Base-by-base conservation (phyloP, 2,797 vertebrate species). In the Agapornis canus region DNA sequence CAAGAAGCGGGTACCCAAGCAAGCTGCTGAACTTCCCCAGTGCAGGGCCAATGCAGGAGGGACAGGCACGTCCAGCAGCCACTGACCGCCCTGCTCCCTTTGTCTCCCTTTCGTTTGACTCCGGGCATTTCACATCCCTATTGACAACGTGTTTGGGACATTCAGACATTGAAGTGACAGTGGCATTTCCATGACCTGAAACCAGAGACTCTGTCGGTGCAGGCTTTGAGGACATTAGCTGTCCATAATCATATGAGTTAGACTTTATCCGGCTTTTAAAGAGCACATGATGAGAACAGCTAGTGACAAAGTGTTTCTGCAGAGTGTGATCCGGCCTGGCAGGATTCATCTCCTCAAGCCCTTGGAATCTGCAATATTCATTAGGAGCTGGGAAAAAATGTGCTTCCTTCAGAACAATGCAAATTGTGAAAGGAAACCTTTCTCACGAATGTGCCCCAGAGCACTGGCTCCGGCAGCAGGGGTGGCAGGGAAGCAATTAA, bases 251-350 rank as follows among this genome's bases (percentile, higher is more conserved):
- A 48, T 76, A 48, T 76, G 96, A 94, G 92, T 51, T 60, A 39
- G 89, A 56, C 88, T 79, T 92, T 83, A 83, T 87, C 54, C 19
- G 90, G 94, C 92, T 95, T 86, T 91, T 92, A 68, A 68, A 80
- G 91, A 56, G 85, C 94, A 7, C 60, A 47, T 97, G 97, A 97
- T 37, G 96, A 48, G 91, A 96, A 97, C 86, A 94, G 75, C 89
- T 83, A 95, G 94, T 97, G 96, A 95, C 96, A 95, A 94, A 81
- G 96, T 96, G 95, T 96, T 96, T 96, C 89, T 87, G 90, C 95
- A 96, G 82, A 86, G 89, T 6, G 19, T 85, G 42, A 95, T 96
- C 76, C 3, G 10, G 65, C 92, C 91, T 97, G 96, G 97, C 97
- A 97, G 96, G 66, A 35, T 66, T 91, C 95, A 71, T 69, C 95